Conservation (phyloP, 1,140 invertebrate species). For the Phymastichus coffea region DNA sequence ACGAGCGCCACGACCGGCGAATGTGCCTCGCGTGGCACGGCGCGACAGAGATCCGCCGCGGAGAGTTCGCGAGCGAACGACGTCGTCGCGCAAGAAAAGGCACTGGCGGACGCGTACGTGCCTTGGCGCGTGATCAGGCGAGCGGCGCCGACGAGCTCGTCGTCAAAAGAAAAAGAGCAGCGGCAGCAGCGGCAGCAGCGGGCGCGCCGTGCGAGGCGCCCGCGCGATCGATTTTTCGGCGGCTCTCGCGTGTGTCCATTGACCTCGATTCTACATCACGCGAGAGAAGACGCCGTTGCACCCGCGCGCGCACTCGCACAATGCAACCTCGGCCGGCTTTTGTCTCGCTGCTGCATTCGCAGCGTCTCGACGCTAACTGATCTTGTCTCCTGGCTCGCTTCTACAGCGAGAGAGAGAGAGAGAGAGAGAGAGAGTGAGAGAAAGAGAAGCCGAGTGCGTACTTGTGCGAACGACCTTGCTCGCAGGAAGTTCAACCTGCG, state of each 20-base stretch:
- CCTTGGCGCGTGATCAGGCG: not conserved
- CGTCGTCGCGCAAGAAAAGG: too few relatives aligned
- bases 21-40: too few relatives aligned
- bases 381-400: too few relatives aligned
- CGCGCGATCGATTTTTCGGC: constrained; percentile 28
- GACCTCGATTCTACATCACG: constrained; percentile 28
- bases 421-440: too few relatives aligned
- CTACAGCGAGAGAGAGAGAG: too few relatives aligned
- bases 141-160: not conserved
- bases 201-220: too few relatives aligned
- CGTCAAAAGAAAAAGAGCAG: not conserved
- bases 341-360: not conserved
- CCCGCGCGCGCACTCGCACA: not conserved
- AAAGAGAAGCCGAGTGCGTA: too few relatives aligned
- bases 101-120: not conserved
- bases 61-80: too few relatives aligned
- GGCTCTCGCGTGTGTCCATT: constrained; percentile 17
- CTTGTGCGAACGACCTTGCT: too few relatives aligned
- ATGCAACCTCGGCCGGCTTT: not conserved
- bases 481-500: too few relatives aligned
- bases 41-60: too few relatives aligned
- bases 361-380: not conserved
- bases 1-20: too few relatives aligned
- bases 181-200: constrained; percentile 14
- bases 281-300: not conserved